phyloP scores from a whole-genome alignment of 2,888 invertebrate species.

The Neuroscelio doddi region DNA sequence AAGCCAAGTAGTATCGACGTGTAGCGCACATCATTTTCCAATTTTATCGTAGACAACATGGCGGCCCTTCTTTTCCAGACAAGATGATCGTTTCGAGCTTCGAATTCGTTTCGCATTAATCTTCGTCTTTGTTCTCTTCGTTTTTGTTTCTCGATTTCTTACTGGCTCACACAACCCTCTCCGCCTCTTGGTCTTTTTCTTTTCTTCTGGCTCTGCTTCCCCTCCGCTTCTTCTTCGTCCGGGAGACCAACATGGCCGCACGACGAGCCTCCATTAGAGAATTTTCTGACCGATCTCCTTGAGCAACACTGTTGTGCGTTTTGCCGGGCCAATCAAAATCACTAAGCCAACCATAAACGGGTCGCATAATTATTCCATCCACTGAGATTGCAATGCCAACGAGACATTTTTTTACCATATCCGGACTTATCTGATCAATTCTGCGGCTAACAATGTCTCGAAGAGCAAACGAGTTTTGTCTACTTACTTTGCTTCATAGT shows the following conservation, averaged over 20 bases:
- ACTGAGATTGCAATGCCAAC: slow-evolving; percentile 6
- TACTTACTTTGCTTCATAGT: neutral
- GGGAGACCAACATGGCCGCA: slow-evolving; percentile 44
- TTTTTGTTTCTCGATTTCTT: slow-evolving; percentile 61
- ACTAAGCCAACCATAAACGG: slow-evolving; percentile 13
- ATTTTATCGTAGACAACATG: slow-evolving; percentile 44
- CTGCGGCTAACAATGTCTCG: slow-evolving; percentile 8
- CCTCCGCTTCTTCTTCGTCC: slow-evolving; percentile 43
- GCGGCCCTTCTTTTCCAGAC: slow-evolving; percentile 47
- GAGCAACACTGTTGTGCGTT: slow-evolving; percentile 3
- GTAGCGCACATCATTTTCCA: slow-evolving; percentile 41
- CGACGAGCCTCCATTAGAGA: slow-evolving; percentile 42
- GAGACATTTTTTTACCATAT: slow-evolving; percentile 2
- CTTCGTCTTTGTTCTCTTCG: slow-evolving; percentile 61
- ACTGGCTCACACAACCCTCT: slow-evolving; percentile 52
- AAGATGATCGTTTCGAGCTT: slow-evolving; percentile 32
- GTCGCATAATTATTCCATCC: slow-evolving; percentile 19
- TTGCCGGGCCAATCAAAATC: slow-evolving; percentile 22
- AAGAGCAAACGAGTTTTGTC: slow-evolving; percentile 7
- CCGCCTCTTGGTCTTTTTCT: slow-evolving; percentile 41
- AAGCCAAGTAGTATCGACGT: slow-evolving; percentile 26
- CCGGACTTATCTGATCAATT: neutral
- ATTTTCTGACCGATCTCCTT: slow-evolving; percentile 21
- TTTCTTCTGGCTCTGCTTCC: slow-evolving; percentile 32
- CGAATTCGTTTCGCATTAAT: slow-evolving; percentile 64